Evolutionary conservation across 1,140 invertebrate genomes (phyloP).

Genomic region (Drosophila nasuta): DNA sequence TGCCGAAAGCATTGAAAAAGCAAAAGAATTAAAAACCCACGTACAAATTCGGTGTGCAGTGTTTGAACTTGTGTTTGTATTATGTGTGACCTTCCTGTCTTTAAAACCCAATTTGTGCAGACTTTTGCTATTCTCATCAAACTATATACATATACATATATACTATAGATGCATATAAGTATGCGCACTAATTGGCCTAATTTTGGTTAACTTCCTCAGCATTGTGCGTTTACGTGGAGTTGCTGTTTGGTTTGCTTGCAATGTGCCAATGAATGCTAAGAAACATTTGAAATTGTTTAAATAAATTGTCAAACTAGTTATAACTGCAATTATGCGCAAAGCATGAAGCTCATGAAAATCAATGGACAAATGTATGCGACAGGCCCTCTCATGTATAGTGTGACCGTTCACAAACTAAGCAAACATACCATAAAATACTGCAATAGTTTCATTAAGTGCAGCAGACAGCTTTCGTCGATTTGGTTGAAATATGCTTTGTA

Average conservation of each 20-base stretch:
- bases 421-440: slow-evolving; percentile 67
- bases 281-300: slow-evolving; percentile 3
- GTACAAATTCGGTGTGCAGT: slow-evolving; percentile 25
- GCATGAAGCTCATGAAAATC: slow-evolving; percentile 48
- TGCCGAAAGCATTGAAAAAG: slow-evolving; percentile 45
- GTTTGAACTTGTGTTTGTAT: slow-evolving; percentile 4
- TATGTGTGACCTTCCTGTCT: slow-evolving; percentile 28
- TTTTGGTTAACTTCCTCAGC: slow-evolving; percentile 35
- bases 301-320: slow-evolving; percentile 10
- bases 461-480: neutral
- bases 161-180: slow-evolving; percentile 16
- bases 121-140: slow-evolving; percentile 22
- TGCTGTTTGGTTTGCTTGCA: neutral
- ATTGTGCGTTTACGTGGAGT: slow-evolving; percentile 1
- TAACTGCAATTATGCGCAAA: slow-evolving; percentile 28
- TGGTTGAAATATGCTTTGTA: slow-evolving; percentile 8
- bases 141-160: neutral
- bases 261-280: neutral
- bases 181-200: slow-evolving; percentile 59
- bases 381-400: slow-evolving; percentile 48
- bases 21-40: slow-evolving; percentile 50
- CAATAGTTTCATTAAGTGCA: neutral
- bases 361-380: slow-evolving; percentile 56
- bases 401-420: slow-evolving; percentile 40
- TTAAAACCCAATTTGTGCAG: slow-evolving; percentile 12